These are phyloP conservation scores for Etia nguti DNA, from an alignment of 2,113 vertebrate genomes.

Conservation along the genomic window DNA sequence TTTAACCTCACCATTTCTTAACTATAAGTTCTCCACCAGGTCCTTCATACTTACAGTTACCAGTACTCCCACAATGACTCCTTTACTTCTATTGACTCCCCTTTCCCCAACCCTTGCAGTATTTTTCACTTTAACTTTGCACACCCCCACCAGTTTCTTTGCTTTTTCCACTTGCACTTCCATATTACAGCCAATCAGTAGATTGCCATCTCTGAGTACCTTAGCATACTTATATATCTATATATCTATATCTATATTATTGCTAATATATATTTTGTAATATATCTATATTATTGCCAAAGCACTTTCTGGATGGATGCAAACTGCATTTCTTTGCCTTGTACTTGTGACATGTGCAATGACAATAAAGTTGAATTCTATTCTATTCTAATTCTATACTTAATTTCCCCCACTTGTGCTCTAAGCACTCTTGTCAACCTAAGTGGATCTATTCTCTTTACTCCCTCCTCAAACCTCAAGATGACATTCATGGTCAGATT, in stretches of 20 bases:
- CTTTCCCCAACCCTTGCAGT: rapidly evolving
- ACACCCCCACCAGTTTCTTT: background rate
- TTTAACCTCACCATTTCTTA: background rate
- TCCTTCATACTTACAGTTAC: background rate
- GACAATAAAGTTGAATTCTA: no score
- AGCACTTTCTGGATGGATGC: no score
- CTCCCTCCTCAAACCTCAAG: background rate
- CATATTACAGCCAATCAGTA: background rate
- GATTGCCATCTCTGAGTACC: background rate
- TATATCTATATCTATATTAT: no score
- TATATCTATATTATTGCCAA: no score
- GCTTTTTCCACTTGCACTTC: background rate
- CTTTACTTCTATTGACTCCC: background rate
- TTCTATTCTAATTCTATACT: no score
- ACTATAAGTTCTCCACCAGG: background rate
- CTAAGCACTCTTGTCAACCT: background rate
- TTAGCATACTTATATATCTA: background rate
- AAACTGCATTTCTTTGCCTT: no score
- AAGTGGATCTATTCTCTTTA: background rate
- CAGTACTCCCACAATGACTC: background rate
- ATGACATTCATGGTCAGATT: no score
- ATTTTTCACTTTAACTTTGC: background rate
- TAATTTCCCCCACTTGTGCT: background rate
- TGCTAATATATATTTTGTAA: no score
- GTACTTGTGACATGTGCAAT: no score